Conservation (phyloP, 1,140 invertebrate genomes). For the Musca vetustissima region DNA sequence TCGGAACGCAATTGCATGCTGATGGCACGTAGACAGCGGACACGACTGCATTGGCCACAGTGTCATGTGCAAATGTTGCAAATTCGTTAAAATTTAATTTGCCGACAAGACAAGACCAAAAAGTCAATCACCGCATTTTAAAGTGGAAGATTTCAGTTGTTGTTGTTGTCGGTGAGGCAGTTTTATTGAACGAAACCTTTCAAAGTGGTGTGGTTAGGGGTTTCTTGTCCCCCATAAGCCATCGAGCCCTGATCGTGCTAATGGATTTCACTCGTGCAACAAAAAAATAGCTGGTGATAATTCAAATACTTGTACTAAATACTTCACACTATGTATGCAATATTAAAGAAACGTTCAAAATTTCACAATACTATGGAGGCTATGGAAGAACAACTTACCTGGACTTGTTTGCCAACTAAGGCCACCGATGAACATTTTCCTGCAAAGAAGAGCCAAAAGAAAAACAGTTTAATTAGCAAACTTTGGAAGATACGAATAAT, state of each 20-base stretch:
- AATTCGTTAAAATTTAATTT: constrained; percentile 22
- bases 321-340: constrained; percentile 3
- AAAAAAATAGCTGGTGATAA: background rate
- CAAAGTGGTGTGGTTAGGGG: too few relatives aligned
- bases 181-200: too few relatives aligned
- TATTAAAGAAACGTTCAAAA: too few relatives aligned
- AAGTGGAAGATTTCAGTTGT: constrained; percentile 2
- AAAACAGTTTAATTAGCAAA: constrained; percentile 25
- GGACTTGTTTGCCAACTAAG: constrained; percentile 99
- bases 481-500: constrained; percentile 62
- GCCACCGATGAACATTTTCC: constrained; percentile 99
- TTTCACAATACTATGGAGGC: too few relatives aligned
- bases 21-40: too few relatives aligned
- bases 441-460: constrained; percentile 65
- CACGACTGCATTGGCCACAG: too few relatives aligned
- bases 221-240: too few relatives aligned
- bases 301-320: constrained; percentile 2
- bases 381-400: constrained; percentile 87
- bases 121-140: constrained; percentile 8
- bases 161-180: too few relatives aligned
- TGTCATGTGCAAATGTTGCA: constrained; percentile 18
- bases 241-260: background rate
- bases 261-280: background rate
- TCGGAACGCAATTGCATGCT: too few relatives aligned
- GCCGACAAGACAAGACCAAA: constrained; percentile 13